These are phyloP conservation scores for Pachypeltis micranthus DNA, from an alignment of 1,140 invertebrate species.

Conservation along the genomic window DNA sequence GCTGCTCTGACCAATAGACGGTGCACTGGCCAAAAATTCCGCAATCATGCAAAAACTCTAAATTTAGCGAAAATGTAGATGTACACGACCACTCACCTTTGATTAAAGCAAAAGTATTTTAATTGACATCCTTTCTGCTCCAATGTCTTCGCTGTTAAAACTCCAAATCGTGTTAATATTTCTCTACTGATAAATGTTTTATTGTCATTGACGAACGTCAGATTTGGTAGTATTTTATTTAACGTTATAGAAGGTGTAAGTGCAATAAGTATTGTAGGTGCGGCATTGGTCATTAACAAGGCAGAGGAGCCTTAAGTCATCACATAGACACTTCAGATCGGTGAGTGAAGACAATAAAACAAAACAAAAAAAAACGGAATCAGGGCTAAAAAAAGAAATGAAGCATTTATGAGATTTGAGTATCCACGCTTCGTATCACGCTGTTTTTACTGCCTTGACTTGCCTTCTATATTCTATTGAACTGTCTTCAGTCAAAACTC, in stretches of 20 bases:
- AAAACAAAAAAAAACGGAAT: background rate
- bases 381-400: background rate
- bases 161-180: too few species aligned
- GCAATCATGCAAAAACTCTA: too few species aligned
- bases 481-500: background rate
- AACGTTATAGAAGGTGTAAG: slow-evolving; percentile 13
- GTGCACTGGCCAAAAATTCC: too few species aligned
- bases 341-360: slow-evolving; percentile 23
- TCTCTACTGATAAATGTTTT: too few species aligned
- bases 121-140: too few species aligned
- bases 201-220: too few species aligned
- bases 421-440: slow-evolving; percentile 1
- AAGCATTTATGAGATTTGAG: background rate
- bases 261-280: slow-evolving; percentile 16
- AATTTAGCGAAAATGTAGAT: too few species aligned
- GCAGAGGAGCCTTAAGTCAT: slow-evolving; percentile 8
- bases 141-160: too few species aligned
- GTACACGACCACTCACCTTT: too few species aligned
- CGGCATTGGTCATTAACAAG: slow-evolving; percentile 21
- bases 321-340: slow-evolving; percentile 21
- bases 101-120: too few species aligned
- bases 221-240: too few species aligned
- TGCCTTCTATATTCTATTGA: slow-evolving; percentile 1
- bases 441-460: background rate
- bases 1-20: too few species aligned